A percentile compares a stretch with the other conserved stretches of the same genome.
phyloP scores from a whole-genome alignment of 2,113 vertebrate genomes.

The Apeltes quadracus region DNA sequence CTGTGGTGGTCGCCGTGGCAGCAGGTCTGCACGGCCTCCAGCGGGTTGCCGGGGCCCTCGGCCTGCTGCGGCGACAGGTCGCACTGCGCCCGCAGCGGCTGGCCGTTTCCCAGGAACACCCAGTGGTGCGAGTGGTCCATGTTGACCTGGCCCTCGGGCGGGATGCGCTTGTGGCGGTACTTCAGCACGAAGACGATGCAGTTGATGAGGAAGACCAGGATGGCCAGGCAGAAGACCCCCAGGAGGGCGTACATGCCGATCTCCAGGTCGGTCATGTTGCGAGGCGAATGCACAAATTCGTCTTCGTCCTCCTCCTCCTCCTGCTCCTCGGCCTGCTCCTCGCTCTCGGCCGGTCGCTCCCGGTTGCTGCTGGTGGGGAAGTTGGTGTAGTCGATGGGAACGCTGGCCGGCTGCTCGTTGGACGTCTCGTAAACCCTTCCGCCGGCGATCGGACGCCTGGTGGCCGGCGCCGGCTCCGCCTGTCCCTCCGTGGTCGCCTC shows the following conservation, averaged over 20 bases:
- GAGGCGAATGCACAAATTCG: constrained; percentile 86
- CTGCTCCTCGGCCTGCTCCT: constrained; percentile 74
- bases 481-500: constrained; percentile 79
- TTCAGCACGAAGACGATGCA: constrained; percentile 98
- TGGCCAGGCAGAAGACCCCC: constrained; percentile 96
- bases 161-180: constrained; percentile 95
- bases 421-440: constrained; percentile 76
- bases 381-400: constrained; percentile 85
- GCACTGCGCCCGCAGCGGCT: constrained; percentile 89
- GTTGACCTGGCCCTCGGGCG: constrained; percentile 95
- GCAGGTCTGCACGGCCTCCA: constrained; percentile 90
- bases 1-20: constrained; percentile 94
- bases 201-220: constrained; percentile 98
- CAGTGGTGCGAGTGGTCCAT: constrained; percentile 99
- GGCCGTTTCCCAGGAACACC: constrained; percentile 97
- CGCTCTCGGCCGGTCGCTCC: constrained; percentile 78
- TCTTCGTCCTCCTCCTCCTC: constrained; percentile 78
- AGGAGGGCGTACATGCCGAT: constrained; percentile 98
- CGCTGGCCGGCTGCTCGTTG: constrained; percentile 82
- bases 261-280: constrained; percentile 95
- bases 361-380: constrained; percentile 88
- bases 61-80: constrained; percentile 90
- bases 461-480: constrained; percentile 58
- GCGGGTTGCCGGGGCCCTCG: constrained; percentile 86
- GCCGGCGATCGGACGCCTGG: constrained; percentile 81